Evolutionary conservation across 2,113 vertebrate species (phyloP), one percentile per base, ranked within the genome.

Genomic region (Dromas ardeola): DNA sequence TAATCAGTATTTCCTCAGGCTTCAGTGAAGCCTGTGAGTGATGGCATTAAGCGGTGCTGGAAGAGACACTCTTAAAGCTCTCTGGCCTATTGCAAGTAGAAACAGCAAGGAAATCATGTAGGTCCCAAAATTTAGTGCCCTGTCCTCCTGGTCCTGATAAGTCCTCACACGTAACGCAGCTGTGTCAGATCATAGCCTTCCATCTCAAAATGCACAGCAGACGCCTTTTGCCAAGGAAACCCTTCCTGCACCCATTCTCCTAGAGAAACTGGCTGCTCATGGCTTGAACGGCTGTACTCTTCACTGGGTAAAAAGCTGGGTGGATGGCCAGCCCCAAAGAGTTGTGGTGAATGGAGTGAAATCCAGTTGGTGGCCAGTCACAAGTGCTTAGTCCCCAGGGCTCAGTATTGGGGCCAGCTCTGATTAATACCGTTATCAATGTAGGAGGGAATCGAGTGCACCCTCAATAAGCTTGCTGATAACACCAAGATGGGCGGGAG

Each of bases 1-100:
- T 97, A 96, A 91, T 96, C 90, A 94, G 77, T 34, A 36, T 71
- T 70, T 96, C 84, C 70, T 79, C 53, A 56, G 53, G 80, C 82
- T 91, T 95, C 87, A 79, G 72, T 71, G 83, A 76, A 88, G 69
- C 27, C 32, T 42, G 50, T 10, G 6, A 65, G 61, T 74, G 26
- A 30, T 78, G 92, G 81, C 83, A 92, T 93, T 90, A 71, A 70
- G 61, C 34, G 45, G 42, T 6, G 7, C 52, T 78, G 80, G 69
- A 84, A 78, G 50, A 80, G 13, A 36, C 5, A 1, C 66, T 90
- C n/a, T 36, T 15, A 40, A 69, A 81, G 50, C 15, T 58, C 53
- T 66, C 50, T 45, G 58, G 50, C 36, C 49, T 17, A 14, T 8
- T 6, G 2, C 32, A 36, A 53, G 50, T 26, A 27, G 63, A 70